Evolutionary conservation across 2,113 vertebrate species (phyloP).

Genomic region (Amazona guildingii): DNA sequence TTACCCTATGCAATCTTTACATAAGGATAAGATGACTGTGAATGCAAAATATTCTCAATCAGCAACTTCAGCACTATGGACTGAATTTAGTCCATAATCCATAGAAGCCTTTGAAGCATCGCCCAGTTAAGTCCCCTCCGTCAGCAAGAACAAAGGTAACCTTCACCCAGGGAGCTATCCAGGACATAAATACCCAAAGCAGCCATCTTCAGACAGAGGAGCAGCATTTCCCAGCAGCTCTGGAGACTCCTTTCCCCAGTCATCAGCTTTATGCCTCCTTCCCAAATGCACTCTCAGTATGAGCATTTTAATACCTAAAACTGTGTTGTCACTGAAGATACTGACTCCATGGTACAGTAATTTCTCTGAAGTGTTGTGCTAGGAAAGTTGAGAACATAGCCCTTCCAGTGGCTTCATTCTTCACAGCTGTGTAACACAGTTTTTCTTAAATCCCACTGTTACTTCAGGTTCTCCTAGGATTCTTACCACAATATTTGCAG

Average conservation of each 20-base stretch:
- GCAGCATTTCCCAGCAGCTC: neutral
- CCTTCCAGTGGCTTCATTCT: neutral
- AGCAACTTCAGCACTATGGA: neutral
- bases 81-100: conserved; percentile 23
- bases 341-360: neutral
- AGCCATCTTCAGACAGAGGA: neutral
- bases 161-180: neutral
- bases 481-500: neutral
- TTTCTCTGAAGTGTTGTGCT: neutral
- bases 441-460: neutral
- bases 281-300: neutral
- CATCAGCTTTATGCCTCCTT: neutral
- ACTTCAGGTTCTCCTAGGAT: neutral
- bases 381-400: neutral
- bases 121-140: neutral
- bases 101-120: conserved; percentile 31
- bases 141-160: neutral
- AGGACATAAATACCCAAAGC: neutral
- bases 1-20: neutral
- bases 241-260: neutral
- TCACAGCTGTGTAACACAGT: neutral
- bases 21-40: neutral
- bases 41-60: neutral
- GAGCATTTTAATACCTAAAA: neutral
- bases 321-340: neutral